Base-by-base conservation (phyloP, 2,113 vertebrate species). In the Hyperopisus bebe region DNA sequence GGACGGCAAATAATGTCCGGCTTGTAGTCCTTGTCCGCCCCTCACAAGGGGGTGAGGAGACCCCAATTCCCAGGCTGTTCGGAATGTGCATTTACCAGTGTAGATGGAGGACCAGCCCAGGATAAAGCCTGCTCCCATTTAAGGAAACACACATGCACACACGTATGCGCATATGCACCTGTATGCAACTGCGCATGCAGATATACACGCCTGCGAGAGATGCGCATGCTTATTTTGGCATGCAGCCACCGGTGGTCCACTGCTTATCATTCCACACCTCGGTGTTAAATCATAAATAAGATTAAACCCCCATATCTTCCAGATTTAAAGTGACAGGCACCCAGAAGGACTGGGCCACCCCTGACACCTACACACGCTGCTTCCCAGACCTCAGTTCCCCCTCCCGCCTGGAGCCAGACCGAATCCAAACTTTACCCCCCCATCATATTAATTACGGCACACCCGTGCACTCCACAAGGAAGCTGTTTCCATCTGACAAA, bases 41-140 rank as follows among this genome's bases (percentile, higher is more conserved):
- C 91, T 90, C 92, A 27, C 27, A 74, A 27, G 87, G 90, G 93
- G 92, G 91, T 88, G 93, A 91, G 91, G 90, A 91, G 70, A 85
- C 44, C 91, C 92, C 89, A 90, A 93, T 94, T 95, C 95, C 94
- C 94, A 96, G 92, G 93, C 27, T 92, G 92, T 91, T 91, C 92
- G 91, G 93, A 96, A 95, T 95, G 94, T 92, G 91, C 92, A 93
- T 92, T 93, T 94, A 92, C 92, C 91, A 89, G 74, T 92, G 77
- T 47, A 88, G 86, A 1, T 19, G 21, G 7, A 87, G 87, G 90
- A 92, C 89, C 90, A 70, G 90, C 85, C 89, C 90, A 91, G 90
- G 91, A 88, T 82, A 51, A 77, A 90, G 89, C 42, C 31, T 15
- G 10, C 62, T 92, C 27, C 24, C n/a, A 93, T 94, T 94, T 94